A percentile compares a stretch with the other conserved stretches of the same genome.
Evolutionary conservation across 2,888 invertebrate genomes (phyloP).

Genomic region (Rhagonycha lutea): DNA sequence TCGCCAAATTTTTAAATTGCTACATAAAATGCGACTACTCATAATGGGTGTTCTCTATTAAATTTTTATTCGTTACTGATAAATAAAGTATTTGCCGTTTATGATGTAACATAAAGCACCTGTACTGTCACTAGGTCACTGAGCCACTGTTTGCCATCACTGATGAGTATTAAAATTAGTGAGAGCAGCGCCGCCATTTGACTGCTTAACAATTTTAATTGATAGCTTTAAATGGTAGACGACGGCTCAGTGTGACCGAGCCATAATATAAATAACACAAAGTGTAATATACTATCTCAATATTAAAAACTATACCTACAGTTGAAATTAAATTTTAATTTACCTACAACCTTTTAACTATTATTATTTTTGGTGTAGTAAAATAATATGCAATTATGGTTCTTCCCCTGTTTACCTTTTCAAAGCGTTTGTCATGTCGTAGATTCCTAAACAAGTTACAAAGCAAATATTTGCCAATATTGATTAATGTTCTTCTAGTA

Average conservation of each 20-base stretch:
- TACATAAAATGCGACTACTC: not conserved
- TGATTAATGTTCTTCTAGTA: not conserved
- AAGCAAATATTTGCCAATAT: not conserved
- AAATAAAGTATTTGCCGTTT: too few species aligned
- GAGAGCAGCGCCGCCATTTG: too few species aligned
- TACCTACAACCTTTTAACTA: not conserved
- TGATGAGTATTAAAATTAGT: too few species aligned
- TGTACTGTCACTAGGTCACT: too few species aligned
- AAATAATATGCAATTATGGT: not conserved
- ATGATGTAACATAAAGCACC: too few species aligned
- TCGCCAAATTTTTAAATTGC: not conserved
- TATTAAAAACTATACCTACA: not conserved
- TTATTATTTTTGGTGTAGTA: not conserved
- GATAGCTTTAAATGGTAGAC: too few species aligned
- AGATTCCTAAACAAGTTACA: not conserved
- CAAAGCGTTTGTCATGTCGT: not conserved
- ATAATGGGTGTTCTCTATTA: not conserved
- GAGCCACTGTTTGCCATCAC: too few species aligned
- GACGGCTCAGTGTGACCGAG: too few species aligned
- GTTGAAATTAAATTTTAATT: not conserved
- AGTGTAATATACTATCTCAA: too few species aligned
- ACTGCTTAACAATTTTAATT: too few species aligned
- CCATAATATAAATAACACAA: too few species aligned
- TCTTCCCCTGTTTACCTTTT: not conserved
- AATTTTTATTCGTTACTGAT: too few species aligned